phyloP scores from a whole-genome alignment of 2,888 invertebrate species.

The Sylvicola cinctus region DNA sequence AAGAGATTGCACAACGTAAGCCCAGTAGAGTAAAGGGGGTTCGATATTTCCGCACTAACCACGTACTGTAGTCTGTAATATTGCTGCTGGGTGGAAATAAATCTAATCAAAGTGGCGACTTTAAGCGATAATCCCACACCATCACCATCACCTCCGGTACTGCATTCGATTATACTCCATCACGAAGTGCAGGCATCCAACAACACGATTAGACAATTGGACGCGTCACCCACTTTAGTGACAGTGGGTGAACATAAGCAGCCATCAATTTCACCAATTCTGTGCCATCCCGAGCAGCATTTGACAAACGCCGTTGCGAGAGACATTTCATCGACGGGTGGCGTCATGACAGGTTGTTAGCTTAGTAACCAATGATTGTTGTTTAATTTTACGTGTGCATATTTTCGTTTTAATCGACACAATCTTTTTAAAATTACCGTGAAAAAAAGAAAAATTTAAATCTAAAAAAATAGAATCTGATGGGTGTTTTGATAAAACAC shows the following conservation, averaged over 20 bases:
- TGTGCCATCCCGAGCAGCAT: not conserved
- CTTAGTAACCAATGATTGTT: not conserved
- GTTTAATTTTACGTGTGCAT: too few species aligned
- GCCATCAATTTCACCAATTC: constrained; percentile 1
- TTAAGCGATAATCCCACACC: constrained; percentile 9
- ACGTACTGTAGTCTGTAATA: too few species aligned
- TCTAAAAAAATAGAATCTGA: too few species aligned
- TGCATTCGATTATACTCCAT: constrained; percentile 6
- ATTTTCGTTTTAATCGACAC: not conserved
- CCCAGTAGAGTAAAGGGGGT: too few species aligned
- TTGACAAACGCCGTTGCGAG: constrained; percentile 1
- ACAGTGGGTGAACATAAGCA: constrained; percentile 4
- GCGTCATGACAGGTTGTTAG: constrained; percentile 12
- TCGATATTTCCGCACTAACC: too few species aligned
- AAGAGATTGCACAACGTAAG: too few species aligned
- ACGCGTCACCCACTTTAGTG: constrained; percentile 10
- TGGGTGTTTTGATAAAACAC: too few species aligned
- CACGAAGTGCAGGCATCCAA: constrained; percentile 6
- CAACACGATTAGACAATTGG: constrained; percentile 5
- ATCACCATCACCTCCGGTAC: constrained; percentile 6
- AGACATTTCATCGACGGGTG: constrained; percentile 8
- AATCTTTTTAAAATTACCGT: too few species aligned
- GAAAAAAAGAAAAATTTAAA: too few species aligned
- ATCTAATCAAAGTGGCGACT: constrained; percentile 12
- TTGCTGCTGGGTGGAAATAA: constrained; percentile 1